A percentile compares a stretch with the other conserved stretches of the same genome.
Evolutionary conservation across 2,113 vertebrate genomes (phyloP).

Genomic region (Tricholaema leucomelas): DNA sequence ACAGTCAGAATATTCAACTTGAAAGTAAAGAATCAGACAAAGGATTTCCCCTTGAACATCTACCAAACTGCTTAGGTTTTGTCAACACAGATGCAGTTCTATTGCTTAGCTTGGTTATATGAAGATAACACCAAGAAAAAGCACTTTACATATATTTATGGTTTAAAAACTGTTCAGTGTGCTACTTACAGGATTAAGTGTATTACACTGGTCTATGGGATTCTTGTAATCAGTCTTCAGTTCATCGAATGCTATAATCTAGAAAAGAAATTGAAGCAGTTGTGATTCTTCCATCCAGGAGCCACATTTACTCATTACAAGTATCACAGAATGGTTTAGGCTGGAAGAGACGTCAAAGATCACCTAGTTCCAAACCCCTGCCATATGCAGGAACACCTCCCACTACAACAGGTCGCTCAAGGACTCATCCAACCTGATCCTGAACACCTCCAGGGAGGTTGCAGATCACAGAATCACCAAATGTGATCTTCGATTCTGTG

Average conservation of each 20-base stretch:
- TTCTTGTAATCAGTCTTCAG: conserved; percentile 99
- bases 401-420: too few relatives aligned
- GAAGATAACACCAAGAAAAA: conserved; percentile 4
- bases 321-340: too few relatives aligned
- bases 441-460: too few relatives aligned
- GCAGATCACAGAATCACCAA: too few relatives aligned
- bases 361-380: too few relatives aligned
- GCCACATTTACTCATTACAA: neutral
- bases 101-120: neutral
- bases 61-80: neutral
- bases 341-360: too few relatives aligned
- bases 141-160: neutral
- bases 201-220: conserved; percentile 99
- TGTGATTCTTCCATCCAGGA: neutral
- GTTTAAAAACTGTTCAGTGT: neutral
- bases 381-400: too few relatives aligned
- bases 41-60: conserved; percentile 34
- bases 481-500: too few relatives aligned
- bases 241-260: conserved; percentile 99
- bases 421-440: too few relatives aligned
- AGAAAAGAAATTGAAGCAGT: conserved; percentile 41
- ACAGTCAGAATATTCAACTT: conserved; percentile 83
- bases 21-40: conserved; percentile 38
- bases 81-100: conserved; percentile 10
- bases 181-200: conserved; percentile 96